phyloP scores from a whole-genome alignment of 2,888 invertebrate species.

The Chrysotoxum bicinctum region DNA sequence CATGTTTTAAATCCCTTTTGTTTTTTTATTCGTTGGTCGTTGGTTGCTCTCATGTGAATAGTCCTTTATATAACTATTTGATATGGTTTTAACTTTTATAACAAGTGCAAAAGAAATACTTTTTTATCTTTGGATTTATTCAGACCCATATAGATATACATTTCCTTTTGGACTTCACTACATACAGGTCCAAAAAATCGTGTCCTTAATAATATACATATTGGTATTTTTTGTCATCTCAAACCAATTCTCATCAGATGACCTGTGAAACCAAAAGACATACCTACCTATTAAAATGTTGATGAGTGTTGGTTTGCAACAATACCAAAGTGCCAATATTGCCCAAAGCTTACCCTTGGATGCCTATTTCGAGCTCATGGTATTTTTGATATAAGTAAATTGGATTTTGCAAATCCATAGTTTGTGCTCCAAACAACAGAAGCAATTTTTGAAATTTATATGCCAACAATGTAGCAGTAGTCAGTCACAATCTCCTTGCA shows the following conservation, averaged over 20 bases:
- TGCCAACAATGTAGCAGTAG: constrained; percentile 65
- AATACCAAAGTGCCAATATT: constrained; percentile 31
- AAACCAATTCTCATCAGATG: constrained; percentile 42
- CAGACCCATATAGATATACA: too few species aligned
- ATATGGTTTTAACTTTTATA: too few species aligned
- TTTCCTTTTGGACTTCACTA: too few species aligned
- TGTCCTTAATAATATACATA: too few species aligned
- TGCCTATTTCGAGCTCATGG: constrained; percentile 8
- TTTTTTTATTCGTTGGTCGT: too few species aligned
- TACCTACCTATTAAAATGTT: constrained; percentile 64
- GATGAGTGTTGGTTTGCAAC: constrained; percentile 53
- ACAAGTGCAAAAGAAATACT: too few species aligned
- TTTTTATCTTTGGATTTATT: too few species aligned
- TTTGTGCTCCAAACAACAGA: constrained; percentile 58
- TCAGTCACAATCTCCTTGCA: constrained; percentile 30
- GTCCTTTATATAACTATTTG: too few species aligned
- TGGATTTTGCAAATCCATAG: constrained; percentile 67
- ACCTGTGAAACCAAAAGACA: constrained; percentile 66
- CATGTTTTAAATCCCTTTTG: too few species aligned
- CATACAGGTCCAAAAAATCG: too few species aligned
- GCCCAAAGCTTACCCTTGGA: constrained; percentile 26
- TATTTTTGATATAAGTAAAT: constrained; percentile 55
- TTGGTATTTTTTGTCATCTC: not conserved
- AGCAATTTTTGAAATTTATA: constrained; percentile 72
- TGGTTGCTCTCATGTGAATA: too few species aligned